phyloP scores from a whole-genome alignment of 2,113 vertebrate genomes.

The Ciconia maguari region DNA sequence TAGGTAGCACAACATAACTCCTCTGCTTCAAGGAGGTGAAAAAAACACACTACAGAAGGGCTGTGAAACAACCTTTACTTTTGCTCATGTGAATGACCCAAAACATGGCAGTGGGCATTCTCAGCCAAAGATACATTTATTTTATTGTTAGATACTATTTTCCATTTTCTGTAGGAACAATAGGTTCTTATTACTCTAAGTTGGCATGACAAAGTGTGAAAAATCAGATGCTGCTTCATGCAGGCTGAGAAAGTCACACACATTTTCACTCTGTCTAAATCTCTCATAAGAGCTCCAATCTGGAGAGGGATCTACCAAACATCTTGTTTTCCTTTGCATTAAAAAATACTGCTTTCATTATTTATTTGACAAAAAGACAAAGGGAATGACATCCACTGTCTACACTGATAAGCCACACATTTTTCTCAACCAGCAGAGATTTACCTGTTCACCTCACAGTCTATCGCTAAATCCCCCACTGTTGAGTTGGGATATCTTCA shows the following conservation, averaged over 20 bases:
- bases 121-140: background rate
- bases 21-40: background rate
- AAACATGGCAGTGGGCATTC: background rate
- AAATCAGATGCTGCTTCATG: conserved; percentile 20
- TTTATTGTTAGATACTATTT: background rate
- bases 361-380: conserved; percentile 1
- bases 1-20: background rate
- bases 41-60: background rate
- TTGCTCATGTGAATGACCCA: background rate
- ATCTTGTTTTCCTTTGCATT: background rate
- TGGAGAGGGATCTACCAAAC: background rate
- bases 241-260: background rate
- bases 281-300: background rate
- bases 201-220: background rate
- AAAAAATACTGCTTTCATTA: background rate
- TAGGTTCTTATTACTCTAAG: background rate
- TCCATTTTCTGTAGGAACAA: conserved; percentile 21
- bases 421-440: background rate
- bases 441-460: background rate
- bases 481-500: background rate
- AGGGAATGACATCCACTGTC: background rate
- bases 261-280: conserved; percentile 19
- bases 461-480: background rate
- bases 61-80: background rate
- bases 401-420: background rate